Evolutionary conservation across 92 coral and sea anemone species (phyloP).

Genomic region (Meandrina meandrites): DNA sequence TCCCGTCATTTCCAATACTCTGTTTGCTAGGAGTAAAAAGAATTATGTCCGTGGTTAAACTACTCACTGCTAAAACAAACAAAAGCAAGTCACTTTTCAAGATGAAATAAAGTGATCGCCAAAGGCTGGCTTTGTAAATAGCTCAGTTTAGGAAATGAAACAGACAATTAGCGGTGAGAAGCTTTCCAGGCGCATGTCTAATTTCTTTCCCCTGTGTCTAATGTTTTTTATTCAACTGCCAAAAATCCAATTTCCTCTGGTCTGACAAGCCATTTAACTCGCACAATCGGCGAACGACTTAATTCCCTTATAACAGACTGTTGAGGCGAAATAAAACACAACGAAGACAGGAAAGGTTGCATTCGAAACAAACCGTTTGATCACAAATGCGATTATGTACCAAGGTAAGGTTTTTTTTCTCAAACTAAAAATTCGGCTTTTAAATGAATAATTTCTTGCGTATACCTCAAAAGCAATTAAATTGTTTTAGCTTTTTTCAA

Average conservation of each 20-base stretch:
- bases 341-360: background rate
- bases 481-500: background rate
- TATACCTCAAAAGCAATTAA: background rate
- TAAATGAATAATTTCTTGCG: background rate
- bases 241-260: conserved; percentile 7
- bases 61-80: background rate
- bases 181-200: background rate
- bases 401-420: background rate
- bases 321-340: background rate
- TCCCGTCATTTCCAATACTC: no score
- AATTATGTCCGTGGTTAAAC: background rate
- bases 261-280: background rate
- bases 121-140: background rate
- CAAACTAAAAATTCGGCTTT: background rate
- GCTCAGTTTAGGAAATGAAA: conserved; percentile 2
- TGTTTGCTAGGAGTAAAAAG: background rate
- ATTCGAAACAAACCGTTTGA: background rate
- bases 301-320: background rate
- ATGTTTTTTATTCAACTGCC: background rate
- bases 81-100: background rate
- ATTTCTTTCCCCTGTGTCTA: background rate
- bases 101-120: background rate
- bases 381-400: background rate
- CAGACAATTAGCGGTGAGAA: background rate
- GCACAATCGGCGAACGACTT: background rate